Base-by-base conservation (phyloP, 2,797 vertebrate genomes). In the Otolemur crassicaudatus region DNA sequence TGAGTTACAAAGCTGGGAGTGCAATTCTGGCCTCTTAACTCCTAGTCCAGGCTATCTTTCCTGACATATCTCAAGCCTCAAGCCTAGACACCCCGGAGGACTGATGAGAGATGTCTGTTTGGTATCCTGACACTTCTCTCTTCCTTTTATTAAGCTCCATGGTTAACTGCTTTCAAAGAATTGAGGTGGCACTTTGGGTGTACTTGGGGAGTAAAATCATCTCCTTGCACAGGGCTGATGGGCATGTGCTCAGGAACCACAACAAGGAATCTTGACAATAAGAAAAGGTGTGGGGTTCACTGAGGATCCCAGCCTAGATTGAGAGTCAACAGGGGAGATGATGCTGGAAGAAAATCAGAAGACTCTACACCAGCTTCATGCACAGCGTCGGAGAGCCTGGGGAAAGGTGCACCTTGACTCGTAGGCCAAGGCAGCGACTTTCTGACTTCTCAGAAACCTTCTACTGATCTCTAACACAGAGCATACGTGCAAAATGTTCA, bases 161-260 rank as follows among this genome's bases (percentile, higher is more conserved):
- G 6, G 0, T n/a, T 31, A 86, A 89, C 72, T 91, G 60, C 49
- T 87, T 89, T 56, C 17, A 61, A 77, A 37, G 20, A 25, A 37
- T 63, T 40, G 3, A 70, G 16, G 31, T 79, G 40, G 2, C 72
- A 20, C 70, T 49, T 69, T 27, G n/a, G n/a, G 6, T 77, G 17
- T 76, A 63, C n/a, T 76, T 90, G 84, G 37, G 88, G 22, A 69
- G 17, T 70, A 94, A 91, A 70, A 67, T 29, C 76, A 80, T 43
- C 4, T 31, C 40, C n/a, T 96, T 69, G 43, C 0, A 22, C 10
- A 58, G 34, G 37, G 34, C 17, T 76, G 23, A 73, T 25, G 16
- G 63, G 5, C 17, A 77, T 49, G 77, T 95, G 29, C 34, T 82
- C 7, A 22, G 43, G 14, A 34, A 80, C n/a, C n/a, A 49, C 43